Conservation (phyloP, 2,888 invertebrate genomes). For the Isoperla grammatica region DNA sequence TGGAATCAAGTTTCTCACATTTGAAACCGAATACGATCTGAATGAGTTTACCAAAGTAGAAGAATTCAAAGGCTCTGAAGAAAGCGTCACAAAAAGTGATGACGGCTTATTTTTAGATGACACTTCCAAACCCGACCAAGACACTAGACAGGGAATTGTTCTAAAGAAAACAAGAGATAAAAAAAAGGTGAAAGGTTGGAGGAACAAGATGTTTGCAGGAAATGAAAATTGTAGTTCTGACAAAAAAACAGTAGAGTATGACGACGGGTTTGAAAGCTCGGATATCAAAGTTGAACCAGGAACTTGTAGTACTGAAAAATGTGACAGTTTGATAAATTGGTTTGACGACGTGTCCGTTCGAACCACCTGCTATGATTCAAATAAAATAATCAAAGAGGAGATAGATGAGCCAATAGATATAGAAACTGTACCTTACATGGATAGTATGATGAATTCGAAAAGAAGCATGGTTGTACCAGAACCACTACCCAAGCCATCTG, state of each 20-base stretch:
- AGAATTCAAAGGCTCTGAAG: not conserved
- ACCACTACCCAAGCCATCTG: too few species aligned
- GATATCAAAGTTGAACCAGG: constrained; percentile 18
- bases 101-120: not conserved
- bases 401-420: too few species aligned
- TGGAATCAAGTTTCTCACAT: constrained; percentile 29
- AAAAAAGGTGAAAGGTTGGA: constrained; percentile 43
- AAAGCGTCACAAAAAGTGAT: not conserved
- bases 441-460: too few species aligned
- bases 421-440: too few species aligned
- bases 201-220: constrained; percentile 34
- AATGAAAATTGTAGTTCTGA: constrained; percentile 20
- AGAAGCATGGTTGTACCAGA: too few species aligned
- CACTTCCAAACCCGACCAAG: not conserved
- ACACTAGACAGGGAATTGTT: constrained; percentile 22
- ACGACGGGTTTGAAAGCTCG: constrained; percentile 21
- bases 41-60: constrained; percentile 29
- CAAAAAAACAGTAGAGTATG: constrained; percentile 9
- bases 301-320: constrained; percentile 9
- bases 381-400: too few species aligned
- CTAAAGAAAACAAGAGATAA: constrained; percentile 42
- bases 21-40: constrained; percentile 30
- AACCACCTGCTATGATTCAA: too few species aligned
- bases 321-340: too few species aligned
- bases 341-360: too few species aligned